These are phyloP conservation scores for Argyrosomus regius DNA, from an alignment of 2,797 vertebrate genomes.

Conservation along the genomic window DNA sequence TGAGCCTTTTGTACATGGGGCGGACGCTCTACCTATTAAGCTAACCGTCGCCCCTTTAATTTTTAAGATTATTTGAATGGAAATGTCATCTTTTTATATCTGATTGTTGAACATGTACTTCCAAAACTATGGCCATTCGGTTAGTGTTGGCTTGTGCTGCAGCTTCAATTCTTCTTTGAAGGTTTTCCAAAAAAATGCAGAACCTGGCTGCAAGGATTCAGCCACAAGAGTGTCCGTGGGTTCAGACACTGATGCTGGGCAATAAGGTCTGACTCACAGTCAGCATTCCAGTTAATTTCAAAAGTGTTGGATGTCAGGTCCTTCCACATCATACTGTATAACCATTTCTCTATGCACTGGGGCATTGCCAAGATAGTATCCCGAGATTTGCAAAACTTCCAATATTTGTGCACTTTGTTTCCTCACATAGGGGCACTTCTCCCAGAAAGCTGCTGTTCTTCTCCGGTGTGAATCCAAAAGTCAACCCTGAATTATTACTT, in stretches of 20 bases:
- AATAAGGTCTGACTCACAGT: background rate
- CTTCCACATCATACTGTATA: background rate
- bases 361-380: background rate
- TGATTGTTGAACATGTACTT: background rate
- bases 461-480: too few species aligned
- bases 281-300: background rate
- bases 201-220: background rate
- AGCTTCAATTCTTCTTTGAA: background rate
- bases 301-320: background rate
- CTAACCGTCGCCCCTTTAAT: too few species aligned
- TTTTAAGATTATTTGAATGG: too few species aligned
- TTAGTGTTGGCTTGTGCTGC: background rate
- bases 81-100: too few species aligned
- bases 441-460: too few species aligned
- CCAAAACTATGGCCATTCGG: background rate
- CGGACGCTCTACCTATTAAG: too few species aligned
- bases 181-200: background rate
- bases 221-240: background rate
- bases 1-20: too few species aligned
- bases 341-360: background rate
- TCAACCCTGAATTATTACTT: too few species aligned
- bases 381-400: too few species aligned
- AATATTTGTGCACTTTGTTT: too few species aligned
- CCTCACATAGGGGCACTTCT: too few species aligned
- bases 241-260: background rate